These are phyloP conservation scores for Tiliacea citrago DNA, from an alignment of 2,888 invertebrate species.

Conservation along the genomic window DNA sequence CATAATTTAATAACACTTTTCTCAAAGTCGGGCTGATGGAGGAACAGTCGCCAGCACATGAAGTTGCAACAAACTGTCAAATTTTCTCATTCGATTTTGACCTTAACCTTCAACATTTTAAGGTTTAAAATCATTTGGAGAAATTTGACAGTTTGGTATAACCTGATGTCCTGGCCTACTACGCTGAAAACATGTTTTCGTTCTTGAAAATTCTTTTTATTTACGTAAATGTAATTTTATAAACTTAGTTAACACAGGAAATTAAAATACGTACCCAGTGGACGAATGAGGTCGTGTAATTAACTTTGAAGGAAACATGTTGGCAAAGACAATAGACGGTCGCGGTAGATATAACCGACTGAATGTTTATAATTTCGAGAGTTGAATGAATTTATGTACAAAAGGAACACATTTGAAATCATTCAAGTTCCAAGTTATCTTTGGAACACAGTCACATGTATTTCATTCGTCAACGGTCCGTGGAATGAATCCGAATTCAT, in stretches of 20 bases:
- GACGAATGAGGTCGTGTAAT: no score
- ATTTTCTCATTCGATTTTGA: no score
- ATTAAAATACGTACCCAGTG: slow-evolving; percentile 9
- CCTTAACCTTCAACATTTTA: no score
- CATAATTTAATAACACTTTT: slow-evolving; percentile 7
- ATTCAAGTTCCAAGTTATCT: slow-evolving; percentile 25
- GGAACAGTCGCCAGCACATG: no score
- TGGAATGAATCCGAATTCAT: slow-evolving; percentile 7
- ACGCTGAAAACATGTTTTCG: neutral
- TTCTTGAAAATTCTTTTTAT: neutral
- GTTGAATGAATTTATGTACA: slow-evolving; percentile 11
- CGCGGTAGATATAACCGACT: neutral
- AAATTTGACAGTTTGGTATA: no score
- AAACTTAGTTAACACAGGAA: slow-evolving; percentile 17
- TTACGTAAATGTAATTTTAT: slow-evolving; percentile 3
- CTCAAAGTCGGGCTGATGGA: neutral
- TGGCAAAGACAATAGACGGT: slow-evolving; percentile 16
- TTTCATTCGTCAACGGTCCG: neutral
- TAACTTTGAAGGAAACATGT: neutral
- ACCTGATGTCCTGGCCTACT: no score
- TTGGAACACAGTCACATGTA: neutral
- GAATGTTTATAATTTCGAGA: neutral
- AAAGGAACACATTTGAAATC: slow-evolving; percentile 16
- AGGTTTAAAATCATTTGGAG: no score
- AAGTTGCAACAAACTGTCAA: no score